Percentiles rank a stretch among this genome's conserved stretches.
phyloP scores from a whole-genome alignment of 2,113 vertebrate species.

The Oophaga pumilio region DNA sequence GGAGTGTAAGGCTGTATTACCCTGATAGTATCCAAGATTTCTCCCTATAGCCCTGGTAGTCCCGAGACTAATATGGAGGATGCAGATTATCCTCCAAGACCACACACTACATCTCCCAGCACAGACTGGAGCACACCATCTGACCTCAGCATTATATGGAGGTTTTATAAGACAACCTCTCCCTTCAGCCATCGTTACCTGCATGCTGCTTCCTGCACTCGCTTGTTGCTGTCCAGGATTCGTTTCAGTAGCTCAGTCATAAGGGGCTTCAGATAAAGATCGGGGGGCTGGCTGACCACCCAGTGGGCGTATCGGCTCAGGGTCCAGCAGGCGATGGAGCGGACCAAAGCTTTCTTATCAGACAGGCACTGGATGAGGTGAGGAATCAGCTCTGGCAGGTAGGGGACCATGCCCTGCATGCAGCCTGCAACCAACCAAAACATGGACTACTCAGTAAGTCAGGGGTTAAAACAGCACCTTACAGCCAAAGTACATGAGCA shows the following conservation, averaged over 20 bases:
- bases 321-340: slow-evolving; percentile 95
- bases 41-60: too few species aligned
- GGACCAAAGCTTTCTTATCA: slow-evolving; percentile 90
- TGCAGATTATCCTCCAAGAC: background rate
- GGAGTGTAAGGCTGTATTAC: too few species aligned
- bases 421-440: slow-evolving; percentile 73
- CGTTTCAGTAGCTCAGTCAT: slow-evolving; percentile 94
- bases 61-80: background rate
- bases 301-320: slow-evolving; percentile 95
- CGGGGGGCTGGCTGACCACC: slow-evolving; percentile 93
- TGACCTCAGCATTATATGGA: background rate
- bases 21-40: too few species aligned
- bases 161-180: background rate
- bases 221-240: slow-evolving; percentile 92
- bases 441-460: background rate
- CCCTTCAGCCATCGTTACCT: slow-evolving; percentile 70
- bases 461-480: background rate
- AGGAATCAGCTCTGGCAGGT: slow-evolving; percentile 90
- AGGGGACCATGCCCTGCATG: slow-evolving; percentile 97
- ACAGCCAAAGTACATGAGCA: background rate
- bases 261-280: slow-evolving; percentile 90
- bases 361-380: slow-evolving; percentile 92
- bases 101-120: too few species aligned
- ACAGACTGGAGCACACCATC: background rate
- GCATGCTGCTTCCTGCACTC: slow-evolving; percentile 95